phyloP scores from a whole-genome alignment of 2,888 invertebrate species.

The Drosophila hawaiiensis region DNA sequence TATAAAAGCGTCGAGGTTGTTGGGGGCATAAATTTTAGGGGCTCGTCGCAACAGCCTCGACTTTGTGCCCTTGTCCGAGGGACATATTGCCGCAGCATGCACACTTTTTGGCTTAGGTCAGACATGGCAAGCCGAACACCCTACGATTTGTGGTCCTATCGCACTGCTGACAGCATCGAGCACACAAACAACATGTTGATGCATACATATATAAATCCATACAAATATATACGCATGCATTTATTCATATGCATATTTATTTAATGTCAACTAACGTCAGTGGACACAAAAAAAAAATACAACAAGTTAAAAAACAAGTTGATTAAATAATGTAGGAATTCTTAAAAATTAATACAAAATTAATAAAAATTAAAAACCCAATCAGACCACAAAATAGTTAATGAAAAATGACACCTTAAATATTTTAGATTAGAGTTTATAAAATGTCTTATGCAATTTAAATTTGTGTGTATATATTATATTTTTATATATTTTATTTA shows the following conservation, averaged over 20 bases:
- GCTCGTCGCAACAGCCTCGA: constrained; percentile 13
- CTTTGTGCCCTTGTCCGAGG: constrained; percentile 1
- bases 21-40: constrained; percentile 5
- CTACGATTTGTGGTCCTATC: not conserved
- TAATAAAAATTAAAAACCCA: not conserved
- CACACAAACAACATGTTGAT: not conserved
- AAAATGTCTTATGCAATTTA: not conserved
- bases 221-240: not conserved
- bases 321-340: too few relatives aligned
- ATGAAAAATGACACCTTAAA: not conserved
- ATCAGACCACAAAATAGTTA: not conserved
- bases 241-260: not conserved
- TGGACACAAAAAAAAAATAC: not conserved
- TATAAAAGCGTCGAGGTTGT: not conserved
- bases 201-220: not conserved
- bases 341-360: too few relatives aligned
- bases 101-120: not conserved
- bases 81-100: constrained; percentile 1
- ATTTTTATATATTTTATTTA: not conserved
- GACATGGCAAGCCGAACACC: not conserved
- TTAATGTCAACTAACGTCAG: not conserved
- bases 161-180: not conserved
- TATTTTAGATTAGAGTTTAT: not conserved
- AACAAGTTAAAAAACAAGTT: too few relatives aligned
- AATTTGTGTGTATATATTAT: not conserved